Evolutionary conservation across 2,797 vertebrate species (phyloP), one percentile per base, ranked within the genome.

Genomic region (Propithecus perrieri): DNA sequence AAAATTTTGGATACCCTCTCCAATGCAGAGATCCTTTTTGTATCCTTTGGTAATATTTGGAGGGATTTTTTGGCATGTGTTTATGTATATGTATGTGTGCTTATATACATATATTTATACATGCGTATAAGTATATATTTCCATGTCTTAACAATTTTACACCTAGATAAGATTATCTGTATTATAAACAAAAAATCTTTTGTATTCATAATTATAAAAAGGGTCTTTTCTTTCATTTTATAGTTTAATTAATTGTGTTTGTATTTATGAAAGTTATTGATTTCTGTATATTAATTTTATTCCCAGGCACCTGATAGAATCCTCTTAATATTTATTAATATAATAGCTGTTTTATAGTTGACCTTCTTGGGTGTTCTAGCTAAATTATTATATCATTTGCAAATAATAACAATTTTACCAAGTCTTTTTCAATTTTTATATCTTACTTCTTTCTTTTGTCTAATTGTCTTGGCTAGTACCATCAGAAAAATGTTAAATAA

Each of bases 401-500:
- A 96, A 89, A 90, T 78, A 76, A 85, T 75, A 43, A 71, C 2
- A 1, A 65, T 88, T 94, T 95, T 59, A 67, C 7, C 9, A 57
- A 91, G 33, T 43, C 55, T 55, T 85, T 67, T 71, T 57, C 20
- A 74, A 59, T 87, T 85, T 84, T 78, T 95, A 43, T 75, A 92
- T 93, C 48, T 92, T 89, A 48, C 84, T 92, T 63, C 18, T 83
- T 89, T 94, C 76, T 92, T 96, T 89, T 30, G 15, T 74, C 85
- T 95, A 94, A 93, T 97, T 94, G 92, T 78, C 88, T 65, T 94
- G 61, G 55, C 85, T 94, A 85, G 41, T 86, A 83, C 43, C 81
- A 91, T 92, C 85, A 96, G 41, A 85, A 95, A 88, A 85, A 35
- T 90, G 57, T 92, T 90, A 96, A 96, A 93, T 97, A 96, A 93